Evolutionary conservation across 2,888 invertebrate genomes (phyloP).

Genomic region (Byasa hedistus): DNA sequence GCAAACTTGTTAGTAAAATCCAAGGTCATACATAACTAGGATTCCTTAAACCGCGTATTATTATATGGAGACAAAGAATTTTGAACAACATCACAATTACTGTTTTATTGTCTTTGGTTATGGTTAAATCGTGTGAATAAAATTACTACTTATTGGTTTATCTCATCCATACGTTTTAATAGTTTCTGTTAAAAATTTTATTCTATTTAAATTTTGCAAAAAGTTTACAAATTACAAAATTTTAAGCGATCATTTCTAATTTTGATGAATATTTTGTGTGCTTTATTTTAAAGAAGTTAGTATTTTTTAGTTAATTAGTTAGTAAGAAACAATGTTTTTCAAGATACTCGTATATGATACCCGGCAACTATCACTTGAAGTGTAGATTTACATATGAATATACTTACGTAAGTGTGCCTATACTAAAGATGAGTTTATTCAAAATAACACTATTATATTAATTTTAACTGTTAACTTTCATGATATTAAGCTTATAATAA

Average conservation of each 20-base stretch:
- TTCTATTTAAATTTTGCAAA: too few relatives aligned
- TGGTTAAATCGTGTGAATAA: constrained; percentile 12
- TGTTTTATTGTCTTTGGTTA: constrained; percentile 10
- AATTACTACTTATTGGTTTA: constrained; percentile 2
- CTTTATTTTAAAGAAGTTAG: too few relatives aligned
- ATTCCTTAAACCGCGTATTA: constrained; percentile 1
- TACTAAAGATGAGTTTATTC: background rate
- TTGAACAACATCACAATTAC: background rate
- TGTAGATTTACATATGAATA: too few relatives aligned
- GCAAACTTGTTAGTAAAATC: background rate
- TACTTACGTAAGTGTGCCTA: background rate
- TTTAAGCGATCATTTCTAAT: background rate
- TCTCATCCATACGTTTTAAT: background rate
- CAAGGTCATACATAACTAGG: background rate
- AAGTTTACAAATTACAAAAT: background rate
- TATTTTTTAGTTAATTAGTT: too few relatives aligned
- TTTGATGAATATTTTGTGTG: too few relatives aligned
- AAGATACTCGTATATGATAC: too few relatives aligned
- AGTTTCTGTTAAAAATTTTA: background rate
- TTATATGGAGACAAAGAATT: constrained; percentile 6
- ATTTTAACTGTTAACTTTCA: constrained; percentile 3
- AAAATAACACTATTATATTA: constrained; percentile 12
- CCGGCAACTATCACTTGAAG: too few relatives aligned
- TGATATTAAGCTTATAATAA: constrained; percentile 18
- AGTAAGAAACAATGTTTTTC: too few relatives aligned